These are phyloP conservation scores for Bombyx huttoni DNA, from an alignment of 2,888 invertebrate genomes.

Conservation along the genomic window DNA sequence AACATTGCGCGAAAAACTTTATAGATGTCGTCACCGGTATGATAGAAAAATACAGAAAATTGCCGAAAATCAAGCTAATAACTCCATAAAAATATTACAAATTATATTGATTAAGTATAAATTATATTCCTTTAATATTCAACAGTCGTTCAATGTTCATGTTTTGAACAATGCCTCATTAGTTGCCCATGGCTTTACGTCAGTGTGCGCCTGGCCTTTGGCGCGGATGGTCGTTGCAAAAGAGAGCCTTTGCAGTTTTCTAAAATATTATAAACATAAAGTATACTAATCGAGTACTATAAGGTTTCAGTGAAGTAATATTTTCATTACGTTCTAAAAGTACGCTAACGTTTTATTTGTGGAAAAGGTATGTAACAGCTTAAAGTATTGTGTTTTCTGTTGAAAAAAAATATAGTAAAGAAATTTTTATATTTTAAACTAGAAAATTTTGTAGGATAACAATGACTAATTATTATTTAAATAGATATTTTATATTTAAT, in stretches of 20 bases:
- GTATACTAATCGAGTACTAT: slow-evolving; percentile 13
- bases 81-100: neutral
- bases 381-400: too few relatives aligned
- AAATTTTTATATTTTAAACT: too few relatives aligned
- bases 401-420: too few relatives aligned
- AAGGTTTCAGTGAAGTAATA: slow-evolving; percentile 20
- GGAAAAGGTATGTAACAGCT: too few relatives aligned
- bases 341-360: too few relatives aligned
- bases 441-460: too few relatives aligned
- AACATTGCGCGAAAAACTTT: neutral
- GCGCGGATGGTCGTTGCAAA: slow-evolving; percentile 23
- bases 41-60: neutral
- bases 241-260: neutral
- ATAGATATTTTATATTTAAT: too few relatives aligned
- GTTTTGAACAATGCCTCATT: neutral
- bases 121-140: neutral
- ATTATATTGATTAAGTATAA: neutral
- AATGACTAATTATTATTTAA: too few relatives aligned
- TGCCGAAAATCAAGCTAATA: neutral
- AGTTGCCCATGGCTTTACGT: slow-evolving; percentile 11
- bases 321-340: too few relatives aligned
- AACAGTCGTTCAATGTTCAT: neutral
- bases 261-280: slow-evolving; percentile 6
- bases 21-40: neutral
- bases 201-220: slow-evolving; percentile 45